Evolutionary conservation across 2,113 vertebrate species (phyloP).

Genomic region (Galbula dea): DNA sequence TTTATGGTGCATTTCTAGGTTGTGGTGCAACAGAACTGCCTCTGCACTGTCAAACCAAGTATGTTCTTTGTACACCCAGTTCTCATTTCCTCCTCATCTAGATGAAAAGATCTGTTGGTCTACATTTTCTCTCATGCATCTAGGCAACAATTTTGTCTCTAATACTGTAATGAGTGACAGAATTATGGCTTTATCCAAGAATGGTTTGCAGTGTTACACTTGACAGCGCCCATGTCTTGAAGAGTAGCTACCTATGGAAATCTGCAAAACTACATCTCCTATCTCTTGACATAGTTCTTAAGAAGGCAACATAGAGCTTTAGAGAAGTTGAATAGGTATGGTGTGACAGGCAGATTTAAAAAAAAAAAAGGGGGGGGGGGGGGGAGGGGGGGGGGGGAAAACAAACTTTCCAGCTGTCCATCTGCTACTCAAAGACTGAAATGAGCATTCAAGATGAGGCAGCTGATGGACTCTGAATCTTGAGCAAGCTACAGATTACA

Average conservation of each 20-base stretch:
- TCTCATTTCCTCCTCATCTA: background rate
- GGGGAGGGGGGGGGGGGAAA: no score
- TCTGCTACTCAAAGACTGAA: background rate
- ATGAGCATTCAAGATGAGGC: background rate
- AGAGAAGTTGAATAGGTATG: background rate
- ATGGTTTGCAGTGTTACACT: background rate
- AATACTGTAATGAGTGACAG: background rate
- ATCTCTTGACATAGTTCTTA: background rate
- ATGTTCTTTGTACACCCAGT: background rate
- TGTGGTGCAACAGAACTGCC: background rate
- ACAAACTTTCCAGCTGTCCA: background rate
- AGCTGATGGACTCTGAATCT: background rate
- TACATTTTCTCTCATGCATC: background rate
- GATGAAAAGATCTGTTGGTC: background rate
- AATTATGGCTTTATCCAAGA: background rate
- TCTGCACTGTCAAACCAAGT: background rate
- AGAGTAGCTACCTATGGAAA: background rate
- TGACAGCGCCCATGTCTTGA: background rate
- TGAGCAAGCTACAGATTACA: background rate
- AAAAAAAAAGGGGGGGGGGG: no score
- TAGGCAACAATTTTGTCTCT: background rate
- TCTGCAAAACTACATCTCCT: background rate
- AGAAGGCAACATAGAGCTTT: background rate
- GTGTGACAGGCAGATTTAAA: background rate
- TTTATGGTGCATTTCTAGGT: background rate